A percentile compares a stretch with the other conserved stretches of the same genome.
Evolutionary conservation across 2,888 invertebrate genomes (phyloP).

Genomic region (Oscheius sp.): DNA sequence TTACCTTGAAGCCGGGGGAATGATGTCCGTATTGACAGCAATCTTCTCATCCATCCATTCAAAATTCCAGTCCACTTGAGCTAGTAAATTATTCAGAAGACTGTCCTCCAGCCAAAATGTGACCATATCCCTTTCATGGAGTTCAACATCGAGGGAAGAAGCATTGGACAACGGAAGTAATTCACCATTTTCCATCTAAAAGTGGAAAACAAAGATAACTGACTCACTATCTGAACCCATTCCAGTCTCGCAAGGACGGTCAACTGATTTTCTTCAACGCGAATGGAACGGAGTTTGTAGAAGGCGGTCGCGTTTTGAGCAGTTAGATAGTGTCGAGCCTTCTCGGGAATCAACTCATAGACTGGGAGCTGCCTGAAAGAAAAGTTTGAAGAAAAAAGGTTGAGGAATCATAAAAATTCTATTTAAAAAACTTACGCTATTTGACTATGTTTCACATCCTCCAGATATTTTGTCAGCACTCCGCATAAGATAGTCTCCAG

Average conservation of each 20-base stretch:
- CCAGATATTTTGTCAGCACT: conserved; percentile 27
- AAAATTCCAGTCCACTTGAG: conserved; percentile 65
- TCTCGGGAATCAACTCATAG: conserved; percentile 53
- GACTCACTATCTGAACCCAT: conserved; percentile 49
- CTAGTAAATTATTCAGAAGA: conserved; percentile 64
- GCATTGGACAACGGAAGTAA: conserved; percentile 8
- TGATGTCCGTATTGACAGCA: conserved; percentile 59
- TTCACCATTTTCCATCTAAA: background rate
- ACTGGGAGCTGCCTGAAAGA: conserved; percentile 60
- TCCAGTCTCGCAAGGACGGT: conserved; percentile 56
- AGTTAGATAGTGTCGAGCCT: conserved; percentile 58
- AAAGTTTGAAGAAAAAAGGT: background rate
- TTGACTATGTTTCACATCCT: conserved; percentile 31
- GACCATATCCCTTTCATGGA: conserved; percentile 51
- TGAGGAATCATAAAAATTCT: background rate
- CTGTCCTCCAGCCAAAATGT: conserved; percentile 66
- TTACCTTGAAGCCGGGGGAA: conserved; percentile 56
- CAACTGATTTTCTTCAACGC: conserved; percentile 58
- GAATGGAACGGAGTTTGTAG: conserved; percentile 46
- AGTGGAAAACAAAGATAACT: background rate
- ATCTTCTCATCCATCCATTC: conserved; percentile 68
- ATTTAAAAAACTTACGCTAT: conserved; percentile 27
- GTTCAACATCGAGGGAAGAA: conserved; percentile 50
- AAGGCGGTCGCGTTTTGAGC: conserved; percentile 44
- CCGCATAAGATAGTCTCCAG: conserved; percentile 33